phyloP scores from a whole-genome alignment of 2,113 vertebrate species.

The Sinocyclocheilus anshuiensis region DNA sequence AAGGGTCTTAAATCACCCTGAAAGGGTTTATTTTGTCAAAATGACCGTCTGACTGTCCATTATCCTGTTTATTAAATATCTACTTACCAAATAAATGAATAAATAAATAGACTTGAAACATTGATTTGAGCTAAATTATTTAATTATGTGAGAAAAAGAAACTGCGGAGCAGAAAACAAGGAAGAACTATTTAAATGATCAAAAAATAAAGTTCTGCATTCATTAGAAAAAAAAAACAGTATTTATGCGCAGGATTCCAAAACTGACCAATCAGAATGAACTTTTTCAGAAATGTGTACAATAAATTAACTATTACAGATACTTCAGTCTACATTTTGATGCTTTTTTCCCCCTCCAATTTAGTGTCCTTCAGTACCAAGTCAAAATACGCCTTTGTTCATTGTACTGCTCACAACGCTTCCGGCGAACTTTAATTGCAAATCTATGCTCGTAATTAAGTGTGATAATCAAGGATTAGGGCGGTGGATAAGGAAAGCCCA shows the following conservation, averaged over 20 bases:
- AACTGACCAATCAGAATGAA: background rate
- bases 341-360: background rate
- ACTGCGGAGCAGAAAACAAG: too few species aligned
- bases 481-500: background rate
- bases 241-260: background rate
- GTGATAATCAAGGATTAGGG: constrained; percentile 13
- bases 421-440: constrained; percentile 20
- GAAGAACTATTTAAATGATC: too few species aligned
- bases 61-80: background rate
- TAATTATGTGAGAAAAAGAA: background rate
- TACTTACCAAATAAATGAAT: constrained; percentile 24
- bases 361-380: background rate
- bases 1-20: constrained; percentile 30
- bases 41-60: constrained; percentile 1
- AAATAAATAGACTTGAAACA: background rate
- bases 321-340: background rate
- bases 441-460: constrained; percentile 24
- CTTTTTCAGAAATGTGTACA: background rate
- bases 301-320: background rate
- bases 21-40: constrained; percentile 24
- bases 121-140: background rate
- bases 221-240: background rate
- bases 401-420: background rate
- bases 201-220: background rate
- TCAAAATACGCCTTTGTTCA: constrained; percentile 1